These are phyloP conservation scores for Graphium colonna DNA, from an alignment of 2,888 invertebrate species.

Conservation along the genomic window DNA sequence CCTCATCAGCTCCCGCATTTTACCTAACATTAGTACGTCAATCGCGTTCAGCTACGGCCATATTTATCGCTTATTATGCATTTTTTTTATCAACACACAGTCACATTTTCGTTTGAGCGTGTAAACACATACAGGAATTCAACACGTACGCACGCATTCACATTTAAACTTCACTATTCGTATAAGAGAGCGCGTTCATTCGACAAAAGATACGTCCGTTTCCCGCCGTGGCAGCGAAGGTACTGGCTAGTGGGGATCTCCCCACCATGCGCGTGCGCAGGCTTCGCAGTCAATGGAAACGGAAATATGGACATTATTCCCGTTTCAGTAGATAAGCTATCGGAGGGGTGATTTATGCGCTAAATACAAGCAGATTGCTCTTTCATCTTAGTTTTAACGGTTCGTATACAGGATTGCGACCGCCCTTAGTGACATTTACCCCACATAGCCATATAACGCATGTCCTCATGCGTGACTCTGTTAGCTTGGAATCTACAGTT, in stretches of 20 bases:
- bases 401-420: no score
- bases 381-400: no score
- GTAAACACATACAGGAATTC: conserved; percentile 32
- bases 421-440: no score
- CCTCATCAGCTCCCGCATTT: conserved; percentile 67
- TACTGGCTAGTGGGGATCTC: conserved; percentile 54
- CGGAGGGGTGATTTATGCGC: conserved; percentile 35
- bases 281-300: conserved; percentile 41
- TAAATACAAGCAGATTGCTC: no score
- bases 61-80: conserved; percentile 46
- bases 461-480: no score
- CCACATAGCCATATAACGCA: no score
- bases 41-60: conserved; percentile 52
- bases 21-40: conserved; percentile 46
- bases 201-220: conserved; percentile 43
- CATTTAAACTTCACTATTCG: conserved; percentile 10
- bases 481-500: no score
- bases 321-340: conserved; percentile 64
- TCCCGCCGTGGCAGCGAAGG: conserved; percentile 49
- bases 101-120: conserved; percentile 72
- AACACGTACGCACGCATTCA: conserved; percentile 5
- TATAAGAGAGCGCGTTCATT: neutral
- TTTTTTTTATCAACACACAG: conserved; percentile 48
- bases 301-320: neutral
- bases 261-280: conserved; percentile 55